Conservation (phyloP, 2,888 invertebrate species). For the Epirrhoe tristata region DNA sequence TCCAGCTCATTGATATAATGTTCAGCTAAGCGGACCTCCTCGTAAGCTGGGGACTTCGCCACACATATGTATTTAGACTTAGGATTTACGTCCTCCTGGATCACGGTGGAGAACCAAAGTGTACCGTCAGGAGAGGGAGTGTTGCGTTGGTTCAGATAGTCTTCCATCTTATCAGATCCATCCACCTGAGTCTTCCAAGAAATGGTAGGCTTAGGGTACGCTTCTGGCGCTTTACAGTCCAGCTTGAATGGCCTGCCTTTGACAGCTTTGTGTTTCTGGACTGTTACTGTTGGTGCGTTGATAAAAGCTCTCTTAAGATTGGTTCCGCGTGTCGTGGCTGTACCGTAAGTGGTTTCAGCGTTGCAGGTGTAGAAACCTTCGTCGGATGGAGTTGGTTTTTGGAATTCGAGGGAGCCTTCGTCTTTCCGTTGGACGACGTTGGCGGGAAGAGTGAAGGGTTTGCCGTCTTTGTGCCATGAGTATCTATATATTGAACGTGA, state of each 20-base stretch:
- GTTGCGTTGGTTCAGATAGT: constrained; percentile 56
- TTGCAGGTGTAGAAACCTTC: constrained; percentile 70
- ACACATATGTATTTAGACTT: constrained; percentile 66
- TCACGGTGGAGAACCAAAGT: constrained; percentile 68
- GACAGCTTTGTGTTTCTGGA: constrained; percentile 59
- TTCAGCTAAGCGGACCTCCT: constrained; percentile 61
- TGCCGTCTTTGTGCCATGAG: constrained; percentile 66
- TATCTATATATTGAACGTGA: constrained; percentile 51
- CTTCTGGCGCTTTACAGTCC: constrained; percentile 62
- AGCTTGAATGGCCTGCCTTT: constrained; percentile 68
- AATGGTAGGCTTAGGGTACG: constrained; percentile 68
- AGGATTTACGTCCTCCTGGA: constrained; percentile 58
- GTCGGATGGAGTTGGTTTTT: constrained; percentile 57
- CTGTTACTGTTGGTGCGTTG: constrained; percentile 48
- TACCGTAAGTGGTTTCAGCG: constrained; percentile 59
- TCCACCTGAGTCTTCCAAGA: constrained; percentile 63
- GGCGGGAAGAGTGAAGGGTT: constrained; percentile 49
- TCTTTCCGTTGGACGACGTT: constrained; percentile 53
- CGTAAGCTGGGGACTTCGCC: constrained; percentile 61
- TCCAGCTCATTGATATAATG: constrained; percentile 60
- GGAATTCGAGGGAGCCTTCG: constrained; percentile 64
- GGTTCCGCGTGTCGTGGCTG: constrained; percentile 61
- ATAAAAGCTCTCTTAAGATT: constrained; percentile 58
- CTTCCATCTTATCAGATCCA: constrained; percentile 48
- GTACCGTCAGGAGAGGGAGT: constrained; percentile 66